These are phyloP conservation scores for Notodonta ziczac DNA, from an alignment of 2,888 invertebrate species.

Conservation along the genomic window DNA sequence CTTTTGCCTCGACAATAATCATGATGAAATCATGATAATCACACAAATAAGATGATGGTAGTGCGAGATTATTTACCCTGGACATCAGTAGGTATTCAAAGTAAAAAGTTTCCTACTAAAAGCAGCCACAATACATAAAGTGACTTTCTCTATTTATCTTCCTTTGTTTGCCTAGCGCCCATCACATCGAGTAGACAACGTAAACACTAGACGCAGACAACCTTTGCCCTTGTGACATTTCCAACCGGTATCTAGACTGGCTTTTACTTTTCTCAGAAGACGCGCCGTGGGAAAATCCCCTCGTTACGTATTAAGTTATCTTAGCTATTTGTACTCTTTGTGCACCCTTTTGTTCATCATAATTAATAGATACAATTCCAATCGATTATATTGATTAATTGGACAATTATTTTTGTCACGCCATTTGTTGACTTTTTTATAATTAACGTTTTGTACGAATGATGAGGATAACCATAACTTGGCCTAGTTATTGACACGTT, in stretches of 20 bases:
- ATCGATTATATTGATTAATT: not conserved
- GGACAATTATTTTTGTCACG: not conserved
- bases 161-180: constrained; percentile 11
- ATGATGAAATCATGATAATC: no score
- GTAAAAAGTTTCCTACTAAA: not conserved
- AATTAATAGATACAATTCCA: not conserved
- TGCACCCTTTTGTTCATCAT: not conserved
- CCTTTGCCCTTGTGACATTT: constrained; percentile 59
- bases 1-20: no score
- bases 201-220: constrained; percentile 45
- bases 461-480: no score
- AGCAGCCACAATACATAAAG: not conserved
- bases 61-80: not conserved
- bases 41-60: no score
- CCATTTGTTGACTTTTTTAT: not conserved
- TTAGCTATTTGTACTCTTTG: constrained; percentile 9
- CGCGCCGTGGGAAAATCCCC: constrained; percentile 44
- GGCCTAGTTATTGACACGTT: no score
- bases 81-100: not conserved
- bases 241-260: constrained; percentile 41
- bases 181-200: constrained; percentile 14
- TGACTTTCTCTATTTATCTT: constrained; percentile 8
- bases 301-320: constrained; percentile 16
- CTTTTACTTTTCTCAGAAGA: constrained; percentile 39
- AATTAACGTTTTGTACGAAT: not conserved